These are phyloP conservation scores for Tetragonula clypearis DNA, from an alignment of 1,140 invertebrate genomes.

Conservation along the genomic window DNA sequence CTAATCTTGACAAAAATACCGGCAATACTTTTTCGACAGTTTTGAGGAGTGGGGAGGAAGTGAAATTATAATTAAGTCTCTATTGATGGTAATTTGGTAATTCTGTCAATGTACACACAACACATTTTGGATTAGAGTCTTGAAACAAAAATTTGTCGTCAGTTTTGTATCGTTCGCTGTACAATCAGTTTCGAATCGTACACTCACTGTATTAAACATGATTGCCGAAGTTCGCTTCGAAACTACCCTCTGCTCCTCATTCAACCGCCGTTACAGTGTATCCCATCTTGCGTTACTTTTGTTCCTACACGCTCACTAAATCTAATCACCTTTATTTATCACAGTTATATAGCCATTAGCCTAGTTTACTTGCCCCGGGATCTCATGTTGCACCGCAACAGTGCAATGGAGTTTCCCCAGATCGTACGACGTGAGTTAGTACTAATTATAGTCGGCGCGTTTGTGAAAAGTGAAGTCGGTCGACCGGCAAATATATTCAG, in stretches of 20 bases:
- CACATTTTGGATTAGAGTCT: too few relatives aligned
- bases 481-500: too few relatives aligned
- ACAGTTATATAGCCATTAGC: conserved; percentile 9
- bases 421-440: background rate
- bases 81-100: too few relatives aligned
- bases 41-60: accelerated
- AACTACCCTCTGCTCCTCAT: background rate
- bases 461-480: too few relatives aligned
- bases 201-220: background rate
- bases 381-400: background rate
- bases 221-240: background rate
- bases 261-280: background rate
- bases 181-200: too few relatives aligned
- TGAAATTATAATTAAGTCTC: too few relatives aligned
- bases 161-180: too few relatives aligned
- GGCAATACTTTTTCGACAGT: too few relatives aligned
- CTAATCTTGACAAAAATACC: too few relatives aligned
- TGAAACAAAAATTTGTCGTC: too few relatives aligned
- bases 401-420: background rate
- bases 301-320: background rate
- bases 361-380: conserved; percentile 2
- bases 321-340: conserved; percentile 28
- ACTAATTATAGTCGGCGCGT: background rate
- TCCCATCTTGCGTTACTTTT: background rate
- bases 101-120: too few relatives aligned